Percentiles rank a stretch among this genome's conserved stretches.
Conservation (phyloP, 2,888 invertebrate genomes). For the Entomobrya multifasciata region DNA sequence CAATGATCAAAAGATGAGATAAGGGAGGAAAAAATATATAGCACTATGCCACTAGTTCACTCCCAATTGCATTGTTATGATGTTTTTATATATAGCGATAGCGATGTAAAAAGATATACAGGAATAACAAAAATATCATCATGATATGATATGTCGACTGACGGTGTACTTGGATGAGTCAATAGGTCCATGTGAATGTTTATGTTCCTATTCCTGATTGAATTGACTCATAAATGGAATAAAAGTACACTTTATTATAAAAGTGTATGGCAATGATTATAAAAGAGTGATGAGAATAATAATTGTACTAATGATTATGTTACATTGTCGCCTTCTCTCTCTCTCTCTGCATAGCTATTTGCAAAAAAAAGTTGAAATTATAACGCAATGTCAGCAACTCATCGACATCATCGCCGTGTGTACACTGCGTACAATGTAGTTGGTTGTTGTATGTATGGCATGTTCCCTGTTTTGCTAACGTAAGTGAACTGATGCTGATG, state of each 20-base stretch:
- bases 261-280: no score
- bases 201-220: slow-evolving; percentile 76
- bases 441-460: not conserved
- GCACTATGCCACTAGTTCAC: slow-evolving; percentile 46
- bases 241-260: not conserved
- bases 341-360: no score
- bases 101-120: no score
- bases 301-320: not conserved
- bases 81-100: not conserved
- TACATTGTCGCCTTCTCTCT: slow-evolving; percentile 3
- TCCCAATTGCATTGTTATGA: slow-evolving; percentile 35
- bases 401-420: not conserved
- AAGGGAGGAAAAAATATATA: slow-evolving; percentile 23
- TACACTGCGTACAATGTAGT: not conserved
- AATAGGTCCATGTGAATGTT: slow-evolving; percentile 75
- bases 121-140: slow-evolving; percentile 18
- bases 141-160: not conserved
- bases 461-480: slow-evolving; percentile 51
- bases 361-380: not conserved
- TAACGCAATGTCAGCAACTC: slow-evolving; percentile 39
- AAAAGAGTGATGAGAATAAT: not conserved
- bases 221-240: slow-evolving; percentile 55
- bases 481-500: slow-evolving; percentile 18
- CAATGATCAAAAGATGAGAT: slow-evolving; percentile 47
- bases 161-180: slow-evolving; percentile 77